A percentile compares a stretch with the other conserved stretches of the same genome.
phyloP scores from a whole-genome alignment of 2,888 invertebrate genomes.

The Zaprionus obscuricornis region DNA sequence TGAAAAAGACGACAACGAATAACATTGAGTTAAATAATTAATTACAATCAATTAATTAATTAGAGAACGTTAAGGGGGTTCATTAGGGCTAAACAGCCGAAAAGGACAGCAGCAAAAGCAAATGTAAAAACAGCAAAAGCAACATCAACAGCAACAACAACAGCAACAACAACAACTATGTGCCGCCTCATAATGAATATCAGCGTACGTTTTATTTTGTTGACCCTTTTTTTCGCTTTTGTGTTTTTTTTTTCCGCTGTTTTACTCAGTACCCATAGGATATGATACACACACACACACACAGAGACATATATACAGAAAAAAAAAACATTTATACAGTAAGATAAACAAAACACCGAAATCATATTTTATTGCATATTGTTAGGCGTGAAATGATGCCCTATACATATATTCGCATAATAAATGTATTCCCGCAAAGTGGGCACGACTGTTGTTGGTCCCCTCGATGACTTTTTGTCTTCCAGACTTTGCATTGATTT shows the following conservation, averaged over 20 bases:
- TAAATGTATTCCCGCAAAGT: conserved; percentile 49
- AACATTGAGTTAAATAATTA: conserved; percentile 76
- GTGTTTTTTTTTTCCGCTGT: background rate
- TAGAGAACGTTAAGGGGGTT: conserved; percentile 63
- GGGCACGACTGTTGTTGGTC: background rate
- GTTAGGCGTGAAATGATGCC: conserved; percentile 65
- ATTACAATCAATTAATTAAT: conserved; percentile 82
- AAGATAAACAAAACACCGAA: background rate
- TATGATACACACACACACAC: background rate
- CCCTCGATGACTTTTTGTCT: conserved; percentile 26
- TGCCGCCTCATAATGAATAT: conserved; percentile 65
- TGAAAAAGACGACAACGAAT: conserved; percentile 48
- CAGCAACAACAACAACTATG: conserved; percentile 44
- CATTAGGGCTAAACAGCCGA: conserved; percentile 57
- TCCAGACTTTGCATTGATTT: conserved; percentile 49
- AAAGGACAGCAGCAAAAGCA: conserved; percentile 10
- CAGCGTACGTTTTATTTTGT: conserved; percentile 32
- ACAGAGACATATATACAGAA: no score
- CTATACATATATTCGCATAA: conserved; percentile 54
- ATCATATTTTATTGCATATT: conserved; percentile 66
- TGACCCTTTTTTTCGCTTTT: conserved; percentile 17
- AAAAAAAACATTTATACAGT: background rate
- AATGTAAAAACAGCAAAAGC: conserved; percentile 1
- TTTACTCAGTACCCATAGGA: no score
- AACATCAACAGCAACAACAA: conserved; percentile 9